Evolutionary conservation across 2,113 vertebrate species (phyloP), one percentile per base, ranked within the genome.

Genomic region (Xenopus borealis): DNA sequence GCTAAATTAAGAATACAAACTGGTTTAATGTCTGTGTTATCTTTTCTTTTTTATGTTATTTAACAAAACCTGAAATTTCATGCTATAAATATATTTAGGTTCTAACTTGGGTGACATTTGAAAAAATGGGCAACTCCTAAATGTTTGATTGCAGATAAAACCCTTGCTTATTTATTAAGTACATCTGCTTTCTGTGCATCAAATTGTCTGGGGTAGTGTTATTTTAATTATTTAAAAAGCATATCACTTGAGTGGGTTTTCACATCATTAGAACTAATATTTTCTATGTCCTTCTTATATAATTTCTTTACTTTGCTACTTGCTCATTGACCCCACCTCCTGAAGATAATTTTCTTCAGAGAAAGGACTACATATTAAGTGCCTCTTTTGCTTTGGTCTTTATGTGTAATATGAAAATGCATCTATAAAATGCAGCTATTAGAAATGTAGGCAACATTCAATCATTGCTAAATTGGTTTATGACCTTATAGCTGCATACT

Each of bases 91-190:
- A 40, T 13, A 27, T 2, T 19, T 12, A 52, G 57, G 68, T 70
- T 33, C 33, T 59, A n/a, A 33, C 30, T 33, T 33, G 30, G 30
- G 7, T 7, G 7, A 4, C 7, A 7, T 7, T 33, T 33, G 30
- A 7, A 33, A 33, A 33, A 7, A 3, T 33, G 30, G 59, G 18
- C 30, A 46, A 16, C 46, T 59, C 4, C 12, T 45, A 12, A 16
- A 18, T 3, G 27, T 23, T 20, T 20, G 55, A 46, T 62, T 61
- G 58, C 61, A 61, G 16, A 71, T 61, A 62, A 71, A 71, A 17
- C 19, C 57, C 40, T 3, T 17, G 69, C 61, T 61, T 47, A 71
- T 47, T 71, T 71, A 71, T 71, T 61, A 47, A 71, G n/a, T 44
- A 71, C 47, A 40, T 71, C 45, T 71, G 59, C 57, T 61, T 61